phyloP scores from a whole-genome alignment of 2,888 invertebrate species.

The Acrocyrtus sp. region DNA sequence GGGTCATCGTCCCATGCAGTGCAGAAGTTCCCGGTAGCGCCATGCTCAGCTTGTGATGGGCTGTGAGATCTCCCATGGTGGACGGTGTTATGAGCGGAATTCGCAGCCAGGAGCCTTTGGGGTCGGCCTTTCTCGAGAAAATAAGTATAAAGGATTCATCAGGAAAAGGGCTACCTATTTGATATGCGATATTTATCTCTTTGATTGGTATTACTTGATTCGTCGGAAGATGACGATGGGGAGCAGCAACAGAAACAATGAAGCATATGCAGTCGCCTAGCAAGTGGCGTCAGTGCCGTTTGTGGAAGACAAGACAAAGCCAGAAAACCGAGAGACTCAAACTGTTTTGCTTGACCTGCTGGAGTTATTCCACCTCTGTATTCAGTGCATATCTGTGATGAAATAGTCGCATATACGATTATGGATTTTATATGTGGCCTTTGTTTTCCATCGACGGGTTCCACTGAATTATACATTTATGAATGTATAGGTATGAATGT shows the following conservation, averaged over 20 bases:
- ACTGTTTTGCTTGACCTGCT: slow-evolving; percentile 48
- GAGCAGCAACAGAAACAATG: slow-evolving; percentile 63
- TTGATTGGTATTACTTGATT: slow-evolving; percentile 58
- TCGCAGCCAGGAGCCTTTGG: neutral
- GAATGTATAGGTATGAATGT: too few relatives aligned
- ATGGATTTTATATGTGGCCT: too few relatives aligned
- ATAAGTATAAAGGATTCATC: too few relatives aligned
- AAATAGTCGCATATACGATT: too few relatives aligned
- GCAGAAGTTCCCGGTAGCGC: slow-evolving; percentile 37
- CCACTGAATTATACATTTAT: too few relatives aligned
- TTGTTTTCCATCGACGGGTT: too few relatives aligned
- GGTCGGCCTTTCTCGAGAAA: neutral
- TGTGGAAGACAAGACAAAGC: slow-evolving; percentile 62
- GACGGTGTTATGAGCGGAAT: neutral
- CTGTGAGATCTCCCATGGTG: neutral
- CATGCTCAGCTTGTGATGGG: slow-evolving; percentile 9
- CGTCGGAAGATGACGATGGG: slow-evolving; percentile 61
- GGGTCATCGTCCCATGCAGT: slow-evolving; percentile 63
- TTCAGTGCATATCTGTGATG: slow-evolving; percentile 48
- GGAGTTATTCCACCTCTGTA: slow-evolving; percentile 49
- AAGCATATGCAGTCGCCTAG: slow-evolving; percentile 60
- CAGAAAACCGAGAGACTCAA: slow-evolving; percentile 60
- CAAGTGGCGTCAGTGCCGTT: slow-evolving; percentile 60
- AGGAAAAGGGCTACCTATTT: too few relatives aligned
- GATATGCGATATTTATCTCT: too few relatives aligned